Percentiles rank a stretch among this genome's conserved stretches.
Evolutionary conservation across 1,140 invertebrate genomes (phyloP).

Genomic region (Limonius californicus): DNA sequence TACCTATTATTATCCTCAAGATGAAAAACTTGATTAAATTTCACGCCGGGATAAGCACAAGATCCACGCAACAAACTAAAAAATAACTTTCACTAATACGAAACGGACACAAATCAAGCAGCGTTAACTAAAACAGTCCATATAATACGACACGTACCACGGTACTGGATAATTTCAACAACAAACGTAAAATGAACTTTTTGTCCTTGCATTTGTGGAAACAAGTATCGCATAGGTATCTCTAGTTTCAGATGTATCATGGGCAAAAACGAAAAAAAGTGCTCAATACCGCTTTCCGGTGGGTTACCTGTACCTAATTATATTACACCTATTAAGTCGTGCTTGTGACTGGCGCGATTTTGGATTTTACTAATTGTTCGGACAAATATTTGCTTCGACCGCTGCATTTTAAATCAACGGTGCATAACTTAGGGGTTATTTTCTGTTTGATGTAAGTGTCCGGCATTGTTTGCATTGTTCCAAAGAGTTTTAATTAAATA

Average conservation of each 20-base stretch:
- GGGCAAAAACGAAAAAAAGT: background rate
- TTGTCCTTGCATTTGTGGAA: slow-evolving; percentile 19
- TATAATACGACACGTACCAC: background rate
- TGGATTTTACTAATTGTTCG: background rate
- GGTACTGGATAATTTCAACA: slow-evolving; percentile 18
- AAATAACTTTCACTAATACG: background rate
- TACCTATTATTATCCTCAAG: no score
- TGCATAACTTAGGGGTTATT: background rate
- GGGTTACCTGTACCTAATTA: slow-evolving; percentile 19
- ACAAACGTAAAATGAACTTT: slow-evolving; percentile 17
- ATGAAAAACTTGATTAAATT: no score
- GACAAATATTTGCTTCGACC: slow-evolving; percentile 14
- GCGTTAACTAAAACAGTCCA: background rate
- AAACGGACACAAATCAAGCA: background rate
- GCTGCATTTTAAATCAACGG: background rate
- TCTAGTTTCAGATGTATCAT: background rate
- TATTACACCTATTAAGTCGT: slow-evolving; percentile 16
- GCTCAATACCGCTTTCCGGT: slow-evolving; percentile 16
- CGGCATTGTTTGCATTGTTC: background rate
- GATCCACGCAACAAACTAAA: no score
- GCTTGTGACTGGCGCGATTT: background rate
- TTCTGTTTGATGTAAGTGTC: background rate
- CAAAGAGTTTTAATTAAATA: background rate
- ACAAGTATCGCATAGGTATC: slow-evolving; percentile 10
- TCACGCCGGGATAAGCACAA: no score